phyloP scores from a whole-genome alignment of 2,113 vertebrate genomes.

The Xiphophorus maculatus region DNA sequence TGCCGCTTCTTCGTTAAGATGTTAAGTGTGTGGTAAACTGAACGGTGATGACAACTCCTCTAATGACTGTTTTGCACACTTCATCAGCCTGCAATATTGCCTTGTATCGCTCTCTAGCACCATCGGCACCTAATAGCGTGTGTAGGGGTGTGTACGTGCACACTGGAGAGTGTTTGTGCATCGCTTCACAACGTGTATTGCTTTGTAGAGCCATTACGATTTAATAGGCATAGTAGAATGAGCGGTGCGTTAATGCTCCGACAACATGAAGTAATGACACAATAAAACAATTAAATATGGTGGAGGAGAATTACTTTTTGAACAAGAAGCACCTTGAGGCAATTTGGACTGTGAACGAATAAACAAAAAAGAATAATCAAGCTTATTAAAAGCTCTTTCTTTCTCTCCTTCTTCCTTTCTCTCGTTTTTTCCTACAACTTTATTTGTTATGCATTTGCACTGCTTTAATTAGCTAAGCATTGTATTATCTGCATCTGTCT shows the following conservation, averaged over 20 bases:
- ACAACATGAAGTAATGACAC: slow-evolving; percentile 75
- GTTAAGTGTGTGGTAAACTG: slow-evolving; percentile 64
- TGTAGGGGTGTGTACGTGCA: neutral
- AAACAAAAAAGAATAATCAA: slow-evolving; percentile 60
- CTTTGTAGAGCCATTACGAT: slow-evolving; percentile 71
- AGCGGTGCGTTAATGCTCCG: slow-evolving; percentile 64
- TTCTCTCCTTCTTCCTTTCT: neutral
- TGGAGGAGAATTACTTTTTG: slow-evolving; percentile 71
- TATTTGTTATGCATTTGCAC: too few species aligned
- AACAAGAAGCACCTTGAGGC: slow-evolving; percentile 67
- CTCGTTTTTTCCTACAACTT: neutral
- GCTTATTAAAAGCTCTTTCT: slow-evolving; percentile 53
- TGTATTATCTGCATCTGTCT: neutral
- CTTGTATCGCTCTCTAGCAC: slow-evolving; percentile 68
- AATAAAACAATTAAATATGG: slow-evolving; percentile 80
- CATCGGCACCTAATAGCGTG: slow-evolving; percentile 68
- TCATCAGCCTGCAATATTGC: slow-evolving; percentile 73
- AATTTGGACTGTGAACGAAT: slow-evolving; percentile 63
- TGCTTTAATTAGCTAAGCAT: too few species aligned
- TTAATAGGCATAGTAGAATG: slow-evolving; percentile 76
- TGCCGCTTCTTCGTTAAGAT: slow-evolving; percentile 50
- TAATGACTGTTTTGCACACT: slow-evolving; percentile 75
- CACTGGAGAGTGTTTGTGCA: slow-evolving; percentile 48
- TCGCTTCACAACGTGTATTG: slow-evolving; percentile 58
- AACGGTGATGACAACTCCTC: slow-evolving; percentile 51